These are phyloP conservation scores for Hippocampus zosterae DNA, from an alignment of 2,113 vertebrate species.

Conservation along the genomic window DNA sequence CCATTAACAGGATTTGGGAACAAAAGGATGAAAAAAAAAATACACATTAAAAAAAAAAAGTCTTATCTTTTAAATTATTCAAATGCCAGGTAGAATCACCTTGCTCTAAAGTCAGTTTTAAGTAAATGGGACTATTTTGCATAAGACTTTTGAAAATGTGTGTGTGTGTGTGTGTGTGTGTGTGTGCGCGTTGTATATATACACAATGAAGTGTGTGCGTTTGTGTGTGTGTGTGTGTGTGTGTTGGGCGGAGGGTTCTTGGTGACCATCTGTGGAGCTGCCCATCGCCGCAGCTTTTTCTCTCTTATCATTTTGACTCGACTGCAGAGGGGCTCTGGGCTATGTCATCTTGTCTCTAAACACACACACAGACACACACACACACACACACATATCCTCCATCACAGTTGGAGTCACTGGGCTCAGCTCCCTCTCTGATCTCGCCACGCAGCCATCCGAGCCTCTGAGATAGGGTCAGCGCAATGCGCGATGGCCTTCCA, in stretches of 20 bases:
- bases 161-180: constrained; percentile 4
- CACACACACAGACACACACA: constrained; percentile 32
- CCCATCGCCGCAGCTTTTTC: constrained; percentile 54
- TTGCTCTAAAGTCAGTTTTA: constrained; percentile 34
- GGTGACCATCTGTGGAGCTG: constrained; percentile 55
- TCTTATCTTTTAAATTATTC: constrained; percentile 18
- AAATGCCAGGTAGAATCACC: constrained; percentile 34
- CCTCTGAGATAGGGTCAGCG: constrained; percentile 68
- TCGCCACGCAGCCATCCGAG: constrained; percentile 63
- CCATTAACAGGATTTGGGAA: constrained; percentile 14
- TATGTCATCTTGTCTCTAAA: constrained; percentile 60
- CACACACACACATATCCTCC: constrained; percentile 42
- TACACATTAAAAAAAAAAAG: not conserved
- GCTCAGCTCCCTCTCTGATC: constrained; percentile 68
- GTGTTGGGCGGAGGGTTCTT: not conserved
- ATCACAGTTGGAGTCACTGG: constrained; percentile 62
- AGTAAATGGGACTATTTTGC: constrained; percentile 44
- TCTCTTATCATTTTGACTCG: constrained; percentile 67
- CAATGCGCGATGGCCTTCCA: constrained; percentile 60
- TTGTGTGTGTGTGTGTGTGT: not conserved
- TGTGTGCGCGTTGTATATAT: too few relatives aligned
- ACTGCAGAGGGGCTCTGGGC: constrained; percentile 68
- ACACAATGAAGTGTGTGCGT: too few relatives aligned
- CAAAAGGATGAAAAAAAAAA: not conserved
- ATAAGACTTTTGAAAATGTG: constrained; percentile 52